These are phyloP conservation scores for Syncerus caffer DNA, from an alignment of 2,797 vertebrate species.

Conservation along the genomic window DNA sequence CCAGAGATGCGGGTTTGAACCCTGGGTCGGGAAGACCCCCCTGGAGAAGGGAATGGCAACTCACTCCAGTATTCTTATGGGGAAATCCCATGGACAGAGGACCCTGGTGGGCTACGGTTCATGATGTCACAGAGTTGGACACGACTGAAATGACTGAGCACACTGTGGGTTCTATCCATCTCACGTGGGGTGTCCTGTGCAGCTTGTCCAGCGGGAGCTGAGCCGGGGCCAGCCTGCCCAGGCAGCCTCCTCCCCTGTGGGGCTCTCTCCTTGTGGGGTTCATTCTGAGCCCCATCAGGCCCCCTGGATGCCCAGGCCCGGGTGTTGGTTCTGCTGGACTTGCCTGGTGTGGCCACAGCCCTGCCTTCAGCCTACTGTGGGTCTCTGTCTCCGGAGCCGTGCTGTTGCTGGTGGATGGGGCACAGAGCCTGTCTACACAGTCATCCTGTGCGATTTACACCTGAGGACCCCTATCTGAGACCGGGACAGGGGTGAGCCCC, in stretches of 20 bases:
- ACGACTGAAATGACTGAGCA: not conserved
- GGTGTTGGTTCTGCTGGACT: not conserved
- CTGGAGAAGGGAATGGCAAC: not conserved
- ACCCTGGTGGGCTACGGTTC: not conserved
- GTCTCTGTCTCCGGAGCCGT: not conserved
- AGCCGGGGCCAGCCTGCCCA: too few relatives aligned
- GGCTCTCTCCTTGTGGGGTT: not conserved
- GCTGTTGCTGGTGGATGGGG: not conserved
- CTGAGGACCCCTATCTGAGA: not conserved
- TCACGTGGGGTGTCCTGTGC: not conserved
- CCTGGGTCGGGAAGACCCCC: not conserved
- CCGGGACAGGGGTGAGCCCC: not conserved
- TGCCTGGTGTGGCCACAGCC: accelerated
- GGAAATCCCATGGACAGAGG: not conserved
- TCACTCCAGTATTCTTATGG: not conserved
- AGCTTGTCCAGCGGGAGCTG: not conserved
- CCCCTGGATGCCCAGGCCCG: accelerated
- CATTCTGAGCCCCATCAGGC: not conserved
- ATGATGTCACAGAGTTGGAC: not conserved
- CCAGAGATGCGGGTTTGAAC: not conserved
- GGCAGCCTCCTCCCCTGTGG: not conserved
- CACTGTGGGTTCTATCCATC: not conserved
- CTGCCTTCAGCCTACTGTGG: not conserved
- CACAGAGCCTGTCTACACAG: not conserved
- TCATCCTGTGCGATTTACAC: not conserved